These are phyloP conservation scores for Folsomia candida DNA, from an alignment of 2,888 invertebrate genomes.

Conservation along the genomic window DNA sequence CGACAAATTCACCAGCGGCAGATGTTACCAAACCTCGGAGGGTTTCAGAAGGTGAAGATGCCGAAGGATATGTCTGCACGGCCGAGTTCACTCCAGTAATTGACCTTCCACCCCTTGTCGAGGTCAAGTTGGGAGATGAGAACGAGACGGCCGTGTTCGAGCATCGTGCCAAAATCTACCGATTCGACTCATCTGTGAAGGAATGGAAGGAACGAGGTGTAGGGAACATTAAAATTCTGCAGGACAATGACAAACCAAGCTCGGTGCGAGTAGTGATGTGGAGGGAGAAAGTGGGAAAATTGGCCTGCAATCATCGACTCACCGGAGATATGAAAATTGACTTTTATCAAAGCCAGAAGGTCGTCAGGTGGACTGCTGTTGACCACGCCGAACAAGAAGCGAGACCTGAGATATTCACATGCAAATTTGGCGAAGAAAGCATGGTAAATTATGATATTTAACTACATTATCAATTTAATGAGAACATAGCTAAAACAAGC, in stretches of 20 bases:
- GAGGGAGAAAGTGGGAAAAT: conserved; percentile 68
- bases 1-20: background rate
- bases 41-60: conserved; percentile 53
- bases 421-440: conserved; percentile 53
- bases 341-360: conserved; percentile 51
- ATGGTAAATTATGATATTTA: conserved; percentile 34
- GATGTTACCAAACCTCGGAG: background rate
- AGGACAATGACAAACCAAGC: conserved; percentile 65
- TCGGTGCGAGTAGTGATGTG: conserved; percentile 80
- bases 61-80: conserved; percentile 77
- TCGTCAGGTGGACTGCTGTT: conserved; percentile 53
- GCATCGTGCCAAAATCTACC: conserved; percentile 58
- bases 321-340: conserved; percentile 50
- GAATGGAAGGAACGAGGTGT: conserved; percentile 95
- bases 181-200: conserved; percentile 59
- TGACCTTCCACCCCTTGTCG: conserved; percentile 79
- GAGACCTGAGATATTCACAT: conserved; percentile 54
- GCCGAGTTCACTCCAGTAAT: conserved; percentile 88
- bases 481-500: no score
- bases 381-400: conserved; percentile 55
- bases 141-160: conserved; percentile 74
- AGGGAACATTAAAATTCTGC: conserved; percentile 83
- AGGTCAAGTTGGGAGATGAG: conserved; percentile 74
- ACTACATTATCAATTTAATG: no score
- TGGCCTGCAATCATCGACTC: conserved; percentile 54